These are phyloP conservation scores for Thalassaphorura encarpata DNA, from an alignment of 1,140 invertebrate species.

Conservation along the genomic window DNA sequence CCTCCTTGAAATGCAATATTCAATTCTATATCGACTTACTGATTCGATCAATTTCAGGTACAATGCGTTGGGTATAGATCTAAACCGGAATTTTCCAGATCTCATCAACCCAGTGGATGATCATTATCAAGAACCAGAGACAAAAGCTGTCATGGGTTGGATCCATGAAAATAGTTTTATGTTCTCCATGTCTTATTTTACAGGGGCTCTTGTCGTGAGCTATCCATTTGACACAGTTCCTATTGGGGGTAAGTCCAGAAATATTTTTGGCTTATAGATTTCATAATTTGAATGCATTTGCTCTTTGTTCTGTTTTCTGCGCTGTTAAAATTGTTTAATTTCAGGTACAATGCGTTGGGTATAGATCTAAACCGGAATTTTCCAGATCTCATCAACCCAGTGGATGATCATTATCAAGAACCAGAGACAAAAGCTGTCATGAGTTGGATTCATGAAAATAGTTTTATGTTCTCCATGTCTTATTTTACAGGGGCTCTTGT, in stretches of 20 bases:
- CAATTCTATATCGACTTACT: too few species aligned
- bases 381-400: conserved; percentile 18
- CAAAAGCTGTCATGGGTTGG: conserved; percentile 21
- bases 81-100: conserved; percentile 29
- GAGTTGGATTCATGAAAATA: conserved; percentile 20
- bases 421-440: conserved; percentile 25
- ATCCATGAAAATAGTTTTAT: conserved; percentile 24
- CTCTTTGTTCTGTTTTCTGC: background rate
- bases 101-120: conserved; percentile 14
- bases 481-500: conserved; percentile 17
- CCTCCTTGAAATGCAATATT: too few species aligned
- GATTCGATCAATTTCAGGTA: too few species aligned
- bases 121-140: conserved; percentile 15
- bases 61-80: conserved; percentile 19
- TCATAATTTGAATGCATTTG: background rate
- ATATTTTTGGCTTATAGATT: conserved; percentile 3
- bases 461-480: conserved; percentile 24
- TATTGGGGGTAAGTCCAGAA: background rate
- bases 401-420: conserved; percentile 4
- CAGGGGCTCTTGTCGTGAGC: conserved; percentile 18
- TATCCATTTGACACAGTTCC: background rate
- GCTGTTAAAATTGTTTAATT: too few species aligned
- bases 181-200: conserved; percentile 18
- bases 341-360: conserved; percentile 16
- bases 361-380: conserved; percentile 29